Conservation (phyloP, 2,888 invertebrate genomes). For the Hemithea aestivaria region DNA sequence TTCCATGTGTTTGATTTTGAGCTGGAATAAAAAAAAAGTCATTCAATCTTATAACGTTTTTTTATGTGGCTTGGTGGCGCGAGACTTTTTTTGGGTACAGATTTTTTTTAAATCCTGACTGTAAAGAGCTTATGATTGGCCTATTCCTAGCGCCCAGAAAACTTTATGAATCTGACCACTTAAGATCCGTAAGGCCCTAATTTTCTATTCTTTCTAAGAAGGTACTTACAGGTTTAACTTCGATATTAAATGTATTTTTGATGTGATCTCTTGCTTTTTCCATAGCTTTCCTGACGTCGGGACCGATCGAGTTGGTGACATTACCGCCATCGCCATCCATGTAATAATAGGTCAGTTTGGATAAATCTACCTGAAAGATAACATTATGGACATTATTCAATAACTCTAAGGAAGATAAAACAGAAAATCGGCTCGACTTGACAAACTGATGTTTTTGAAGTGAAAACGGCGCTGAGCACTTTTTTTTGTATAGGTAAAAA, state of each 20-base stretch:
- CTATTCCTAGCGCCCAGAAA: too few species aligned
- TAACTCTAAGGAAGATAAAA: neutral
- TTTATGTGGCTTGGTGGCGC: too few species aligned
- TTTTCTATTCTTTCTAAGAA: neutral
- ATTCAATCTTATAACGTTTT: too few species aligned
- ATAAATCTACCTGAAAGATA: constrained; percentile 72
- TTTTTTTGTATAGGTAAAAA: too few species aligned
- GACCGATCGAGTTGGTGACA: constrained; percentile 78
- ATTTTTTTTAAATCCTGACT: too few species aligned
- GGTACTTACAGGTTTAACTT: constrained; percentile 75
- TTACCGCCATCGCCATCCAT: constrained; percentile 88
- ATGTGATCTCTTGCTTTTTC: constrained; percentile 75
- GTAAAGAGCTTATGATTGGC: too few species aligned
- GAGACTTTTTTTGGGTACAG: too few species aligned
- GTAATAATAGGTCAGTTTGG: constrained; percentile 86
- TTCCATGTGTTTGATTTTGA: constrained; percentile 81
- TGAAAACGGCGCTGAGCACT: too few species aligned
- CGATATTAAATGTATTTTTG: constrained; percentile 71
- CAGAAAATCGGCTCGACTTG: too few species aligned
- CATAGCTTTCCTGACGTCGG: constrained; percentile 80
- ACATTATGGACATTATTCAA: neutral
- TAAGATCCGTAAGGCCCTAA: too few species aligned
- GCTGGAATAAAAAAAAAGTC: constrained; percentile 57
- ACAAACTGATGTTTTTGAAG: too few species aligned
- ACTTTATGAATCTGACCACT: too few species aligned